Conservation (phyloP, 2,797 vertebrate genomes). For the Lutjanus campechanus region DNA sequence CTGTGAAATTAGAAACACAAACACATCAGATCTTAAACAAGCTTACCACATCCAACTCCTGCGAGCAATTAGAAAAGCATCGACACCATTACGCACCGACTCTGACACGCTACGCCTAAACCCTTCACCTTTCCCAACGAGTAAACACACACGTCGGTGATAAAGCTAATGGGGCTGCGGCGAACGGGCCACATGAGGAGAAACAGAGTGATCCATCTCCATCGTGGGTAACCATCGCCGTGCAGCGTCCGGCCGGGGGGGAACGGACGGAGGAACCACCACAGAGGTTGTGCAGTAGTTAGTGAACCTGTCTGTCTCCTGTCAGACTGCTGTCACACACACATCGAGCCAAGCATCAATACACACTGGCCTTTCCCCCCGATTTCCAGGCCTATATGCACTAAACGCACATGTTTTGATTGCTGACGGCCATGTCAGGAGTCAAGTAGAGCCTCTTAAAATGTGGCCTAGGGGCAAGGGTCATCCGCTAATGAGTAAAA, state of each 20-base stretch:
- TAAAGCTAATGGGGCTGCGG: conserved; percentile 57
- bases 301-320: conserved; percentile 83
- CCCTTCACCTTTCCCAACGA: conserved; percentile 57
- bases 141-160: conserved; percentile 63
- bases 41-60: conserved; percentile 77
- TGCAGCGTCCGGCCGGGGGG: conserved; percentile 26
- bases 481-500: conserved; percentile 87
- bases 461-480: conserved; percentile 85
- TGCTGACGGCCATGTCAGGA: conserved; percentile 88
- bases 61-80: conserved; percentile 79
- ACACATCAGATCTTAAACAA: conserved; percentile 76
- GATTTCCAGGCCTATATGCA: conserved; percentile 61
- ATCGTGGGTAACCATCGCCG: conserved; percentile 40
- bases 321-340: conserved; percentile 81
- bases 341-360: conserved; percentile 74
- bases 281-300: conserved; percentile 70
- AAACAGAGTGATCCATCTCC: conserved; percentile 56
- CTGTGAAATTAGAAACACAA: conserved; percentile 77
- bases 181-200: conserved; percentile 45
- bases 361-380: conserved; percentile 34
- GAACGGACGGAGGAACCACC: conserved; percentile 51
- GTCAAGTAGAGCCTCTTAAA: conserved; percentile 90
- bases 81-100: conserved; percentile 64
- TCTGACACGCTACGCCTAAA: conserved; percentile 69
- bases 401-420: conserved; percentile 83